These are phyloP conservation scores for Dermochelys coriacea DNA, from an alignment of 2,797 vertebrate genomes.

Conservation along the genomic window DNA sequence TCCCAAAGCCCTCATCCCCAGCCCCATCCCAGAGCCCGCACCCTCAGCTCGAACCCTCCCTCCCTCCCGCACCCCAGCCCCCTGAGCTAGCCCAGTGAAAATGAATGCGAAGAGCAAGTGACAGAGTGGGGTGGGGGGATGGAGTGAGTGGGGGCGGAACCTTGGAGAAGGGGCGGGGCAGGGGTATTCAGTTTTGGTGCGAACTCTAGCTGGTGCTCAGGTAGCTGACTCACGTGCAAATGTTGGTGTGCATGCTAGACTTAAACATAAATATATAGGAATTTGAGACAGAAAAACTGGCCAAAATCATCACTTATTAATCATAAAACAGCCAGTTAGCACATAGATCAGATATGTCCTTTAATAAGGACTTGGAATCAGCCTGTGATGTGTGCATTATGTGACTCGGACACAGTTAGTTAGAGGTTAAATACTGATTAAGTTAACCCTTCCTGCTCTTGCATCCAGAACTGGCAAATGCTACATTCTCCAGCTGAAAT, in stretches of 20 bases:
- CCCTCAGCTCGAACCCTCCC: too few species aligned
- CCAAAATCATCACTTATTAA: neutral
- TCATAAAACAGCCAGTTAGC: neutral
- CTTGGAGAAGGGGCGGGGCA: too few species aligned
- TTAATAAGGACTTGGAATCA: neutral
- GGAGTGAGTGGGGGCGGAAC: too few species aligned
- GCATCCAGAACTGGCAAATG: neutral
- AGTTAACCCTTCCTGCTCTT: neutral
- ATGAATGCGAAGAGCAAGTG: too few species aligned
- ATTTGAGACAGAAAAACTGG: neutral
- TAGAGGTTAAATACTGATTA: slow-evolving; percentile 14
- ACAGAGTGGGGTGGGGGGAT: too few species aligned
- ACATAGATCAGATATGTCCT: neutral
- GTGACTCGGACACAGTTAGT: neutral
- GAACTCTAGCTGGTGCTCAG: neutral
- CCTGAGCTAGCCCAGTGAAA: too few species aligned
- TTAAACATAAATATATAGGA: neutral
- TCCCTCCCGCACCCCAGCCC: too few species aligned
- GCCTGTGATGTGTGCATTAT: neutral
- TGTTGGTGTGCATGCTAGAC: neutral
- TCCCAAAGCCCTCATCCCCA: too few species aligned
- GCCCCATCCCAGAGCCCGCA: too few species aligned
- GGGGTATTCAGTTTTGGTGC: too few species aligned
- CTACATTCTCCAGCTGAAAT: slow-evolving; percentile 9
- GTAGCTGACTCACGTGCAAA: neutral